phyloP scores from a whole-genome alignment of 2,797 vertebrate species.

The Acanthis flammea region DNA sequence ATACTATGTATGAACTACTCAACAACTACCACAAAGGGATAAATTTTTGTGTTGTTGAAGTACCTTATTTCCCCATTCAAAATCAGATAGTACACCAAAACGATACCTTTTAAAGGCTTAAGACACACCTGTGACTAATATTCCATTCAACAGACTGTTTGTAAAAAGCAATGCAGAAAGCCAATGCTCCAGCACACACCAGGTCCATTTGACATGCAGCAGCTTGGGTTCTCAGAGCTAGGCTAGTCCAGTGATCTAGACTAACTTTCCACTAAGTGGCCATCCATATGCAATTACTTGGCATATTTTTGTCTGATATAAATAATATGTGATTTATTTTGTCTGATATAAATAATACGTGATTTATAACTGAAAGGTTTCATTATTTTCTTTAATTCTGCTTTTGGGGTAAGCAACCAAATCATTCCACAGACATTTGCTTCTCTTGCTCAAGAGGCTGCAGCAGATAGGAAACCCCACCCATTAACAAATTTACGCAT shows the following conservation, averaged over 20 bases:
- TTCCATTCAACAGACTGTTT: neutral
- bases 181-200: neutral
- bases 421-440: neutral
- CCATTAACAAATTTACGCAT: neutral
- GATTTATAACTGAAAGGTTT: neutral
- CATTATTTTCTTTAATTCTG: neutral
- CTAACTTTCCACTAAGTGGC: neutral
- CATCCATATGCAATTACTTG: neutral
- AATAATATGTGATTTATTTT: no score
- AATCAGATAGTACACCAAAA: neutral
- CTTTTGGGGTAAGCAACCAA: neutral
- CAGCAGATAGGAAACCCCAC: neutral
- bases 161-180: neutral
- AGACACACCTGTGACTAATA: neutral
- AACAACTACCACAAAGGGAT: neutral
- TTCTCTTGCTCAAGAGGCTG: neutral
- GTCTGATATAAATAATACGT: no score
- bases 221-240: neutral
- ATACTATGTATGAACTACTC: neutral
- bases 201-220: neutral
- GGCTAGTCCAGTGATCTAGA: neutral
- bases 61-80: neutral
- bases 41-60: neutral
- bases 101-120: neutral
- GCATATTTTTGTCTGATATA: neutral